Evolutionary conservation across 2,113 vertebrate genomes (phyloP).

Genomic region (Mormyrus iriodes): DNA sequence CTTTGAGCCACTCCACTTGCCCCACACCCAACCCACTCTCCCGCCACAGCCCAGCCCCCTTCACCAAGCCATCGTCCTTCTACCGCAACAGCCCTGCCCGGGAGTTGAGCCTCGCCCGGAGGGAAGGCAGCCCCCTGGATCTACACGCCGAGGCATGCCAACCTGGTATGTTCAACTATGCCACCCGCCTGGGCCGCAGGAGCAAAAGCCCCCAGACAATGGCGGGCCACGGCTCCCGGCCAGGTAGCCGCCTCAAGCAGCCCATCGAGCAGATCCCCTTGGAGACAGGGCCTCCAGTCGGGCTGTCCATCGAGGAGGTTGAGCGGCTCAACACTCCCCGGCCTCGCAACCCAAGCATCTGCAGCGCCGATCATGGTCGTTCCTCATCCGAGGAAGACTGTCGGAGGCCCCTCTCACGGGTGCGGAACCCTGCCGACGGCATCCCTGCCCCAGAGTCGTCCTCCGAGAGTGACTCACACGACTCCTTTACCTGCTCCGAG

Average conservation of each 20-base stretch:
- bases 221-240: constrained; percentile 76
- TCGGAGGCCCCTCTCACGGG: constrained; percentile 80
- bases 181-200: constrained; percentile 81
- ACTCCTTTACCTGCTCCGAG: constrained; percentile 98
- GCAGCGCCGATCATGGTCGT: constrained; percentile 91
- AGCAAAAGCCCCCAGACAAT: constrained; percentile 93
- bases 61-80: constrained; percentile 82
- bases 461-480: constrained; percentile 95
- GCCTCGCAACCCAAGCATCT: constrained; percentile 91
- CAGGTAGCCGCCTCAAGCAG: constrained; percentile 87
- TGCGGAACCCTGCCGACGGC: constrained; percentile 88
- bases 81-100: constrained; percentile 86
- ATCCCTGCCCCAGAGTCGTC: constrained; percentile 90
- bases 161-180: constrained; percentile 82
- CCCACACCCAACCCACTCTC: constrained; percentile 84
- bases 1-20: constrained; percentile 83
- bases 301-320: constrained; percentile 92
- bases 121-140: constrained; percentile 82
- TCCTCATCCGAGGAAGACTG: constrained; percentile 93
- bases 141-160: constrained; percentile 76
- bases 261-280: constrained; percentile 82
- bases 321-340: constrained; percentile 94
- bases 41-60: constrained; percentile 87
- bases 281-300: constrained; percentile 82
- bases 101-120: constrained; percentile 79